Evolutionary conservation across 2,888 invertebrate species (phyloP).

Genomic region (Archips crataeganus): DNA sequence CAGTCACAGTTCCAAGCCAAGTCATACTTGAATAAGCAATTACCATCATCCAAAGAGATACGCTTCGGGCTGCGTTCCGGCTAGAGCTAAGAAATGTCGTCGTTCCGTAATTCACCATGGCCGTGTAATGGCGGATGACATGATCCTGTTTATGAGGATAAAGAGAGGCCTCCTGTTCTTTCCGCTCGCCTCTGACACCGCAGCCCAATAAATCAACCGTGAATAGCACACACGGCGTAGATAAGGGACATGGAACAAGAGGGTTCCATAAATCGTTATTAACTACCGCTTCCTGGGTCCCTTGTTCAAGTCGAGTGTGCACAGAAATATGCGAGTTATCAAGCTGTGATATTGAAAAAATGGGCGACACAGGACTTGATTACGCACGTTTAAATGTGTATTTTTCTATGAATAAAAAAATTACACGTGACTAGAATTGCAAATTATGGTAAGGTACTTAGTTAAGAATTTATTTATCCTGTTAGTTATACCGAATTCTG

Average conservation of each 20-base stretch:
- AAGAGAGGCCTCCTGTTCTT: slow-evolving; percentile 61
- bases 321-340: slow-evolving; percentile 49
- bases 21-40: neutral
- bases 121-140: slow-evolving; percentile 42
- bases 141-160: slow-evolving; percentile 50
- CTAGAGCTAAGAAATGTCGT: neutral
- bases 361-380: slow-evolving; percentile 4
- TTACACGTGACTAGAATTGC: neutral
- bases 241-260: slow-evolving; percentile 81
- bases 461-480: neutral
- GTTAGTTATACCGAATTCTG: neutral
- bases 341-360: slow-evolving; percentile 35
- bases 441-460: neutral
- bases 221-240: slow-evolving; percentile 76
- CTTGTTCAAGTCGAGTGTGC: slow-evolving; percentile 68
- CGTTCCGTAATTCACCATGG: slow-evolving; percentile 47
- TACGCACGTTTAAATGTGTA: neutral
- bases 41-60: neutral
- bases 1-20: neutral
- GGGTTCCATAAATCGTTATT: slow-evolving; percentile 83
- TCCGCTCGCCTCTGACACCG: slow-evolving; percentile 62
- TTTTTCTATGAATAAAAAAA: neutral
- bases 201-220: slow-evolving; percentile 77
- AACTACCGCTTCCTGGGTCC: slow-evolving; percentile 70
- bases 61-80: neutral